Evolutionary conservation across 2,797 vertebrate species (phyloP), one percentile per base, ranked within the genome.

Genomic region (Platyrinchus mystaceus): DNA sequence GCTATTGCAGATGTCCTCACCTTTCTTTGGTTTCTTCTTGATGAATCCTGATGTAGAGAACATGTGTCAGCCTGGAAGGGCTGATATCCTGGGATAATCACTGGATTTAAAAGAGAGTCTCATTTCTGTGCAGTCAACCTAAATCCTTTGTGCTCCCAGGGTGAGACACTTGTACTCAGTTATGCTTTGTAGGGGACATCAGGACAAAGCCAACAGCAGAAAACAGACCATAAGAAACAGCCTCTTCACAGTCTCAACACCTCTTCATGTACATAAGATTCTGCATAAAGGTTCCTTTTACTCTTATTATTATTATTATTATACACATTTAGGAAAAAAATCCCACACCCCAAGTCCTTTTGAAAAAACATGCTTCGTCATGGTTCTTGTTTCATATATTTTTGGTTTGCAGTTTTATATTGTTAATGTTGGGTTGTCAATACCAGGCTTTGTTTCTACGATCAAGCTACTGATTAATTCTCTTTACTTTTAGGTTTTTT

Each of bases 381-480:
- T 70, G 24, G 14, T 22, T 64, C 30, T 67, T 43, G 16, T 67
- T 34, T 64, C 62, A 34, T 13, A 55, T 85, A 58, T 58, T 76
- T 73, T 59, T 8, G 1, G 6, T 58, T 76, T 37, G 6, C 15
- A 34, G 15, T 71, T 95, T 87, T 41, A 11, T 39, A 79, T 53
- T 47, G 8, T 92, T 91, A 78, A 24, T 36, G 28, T 64, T 89
- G 39, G 15, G 11, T 93, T 90, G 12, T 53, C 46, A 74, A 47
- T 8, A 16, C 3, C 12, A 90, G 41, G 27, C 52, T 82, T 58
- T 14, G 21, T 76, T 80, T 91, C 77, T 80, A 16, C 0, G 0
- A 46, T 95, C 79, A 88, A 90, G 83, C 21, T 82, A 88, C 62
- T 18, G 19, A 36, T 94, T 94, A 96, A 94, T 97, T 96, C 74